Evolutionary conservation across 2,888 invertebrate species (phyloP).

Genomic region (Unio pictorum): DNA sequence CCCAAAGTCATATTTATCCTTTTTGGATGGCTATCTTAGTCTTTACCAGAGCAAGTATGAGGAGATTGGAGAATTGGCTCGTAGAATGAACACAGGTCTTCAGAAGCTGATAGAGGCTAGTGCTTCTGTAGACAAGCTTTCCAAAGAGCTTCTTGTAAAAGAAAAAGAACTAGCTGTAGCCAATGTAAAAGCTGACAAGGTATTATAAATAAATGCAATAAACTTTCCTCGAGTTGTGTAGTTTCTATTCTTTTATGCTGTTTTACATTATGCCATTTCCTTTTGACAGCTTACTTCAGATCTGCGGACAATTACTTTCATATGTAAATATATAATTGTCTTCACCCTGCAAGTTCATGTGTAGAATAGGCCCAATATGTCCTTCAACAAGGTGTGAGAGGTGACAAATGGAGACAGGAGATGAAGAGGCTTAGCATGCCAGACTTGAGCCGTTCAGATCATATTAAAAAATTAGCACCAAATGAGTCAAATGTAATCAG

Average conservation of each 20-base stretch:
- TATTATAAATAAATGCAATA: constrained; percentile 3
- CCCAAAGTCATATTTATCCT: constrained; percentile 89
- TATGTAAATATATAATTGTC: too few species aligned
- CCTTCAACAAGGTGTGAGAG: too few species aligned
- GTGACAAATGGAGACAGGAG: too few species aligned
- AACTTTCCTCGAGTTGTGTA: not conserved
- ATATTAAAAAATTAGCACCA: too few species aligned
- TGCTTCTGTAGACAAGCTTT: constrained; percentile 65
- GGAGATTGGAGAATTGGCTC: constrained; percentile 82
- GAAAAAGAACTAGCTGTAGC: constrained; percentile 68
- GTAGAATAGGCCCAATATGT: too few species aligned
- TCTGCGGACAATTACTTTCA: too few species aligned
- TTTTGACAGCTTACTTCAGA: too few species aligned
- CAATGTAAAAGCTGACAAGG: constrained; percentile 66
- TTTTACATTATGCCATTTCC: too few species aligned
- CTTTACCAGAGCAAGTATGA: constrained; percentile 86
- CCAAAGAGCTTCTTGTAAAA: constrained; percentile 69
- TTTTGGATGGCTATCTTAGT: constrained; percentile 85
- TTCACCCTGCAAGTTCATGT: too few species aligned
- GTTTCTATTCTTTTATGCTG: not conserved
- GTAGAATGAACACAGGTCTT: constrained; percentile 64
- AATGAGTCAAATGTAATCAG: too few species aligned
- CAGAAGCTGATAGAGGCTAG: constrained; percentile 67
- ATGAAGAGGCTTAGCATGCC: too few species aligned
- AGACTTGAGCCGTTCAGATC: too few species aligned